Percentiles rank a stretch among this genome's conserved stretches.
Conservation (phyloP, 2,113 vertebrate genomes). For the Sorex araneus region DNA sequence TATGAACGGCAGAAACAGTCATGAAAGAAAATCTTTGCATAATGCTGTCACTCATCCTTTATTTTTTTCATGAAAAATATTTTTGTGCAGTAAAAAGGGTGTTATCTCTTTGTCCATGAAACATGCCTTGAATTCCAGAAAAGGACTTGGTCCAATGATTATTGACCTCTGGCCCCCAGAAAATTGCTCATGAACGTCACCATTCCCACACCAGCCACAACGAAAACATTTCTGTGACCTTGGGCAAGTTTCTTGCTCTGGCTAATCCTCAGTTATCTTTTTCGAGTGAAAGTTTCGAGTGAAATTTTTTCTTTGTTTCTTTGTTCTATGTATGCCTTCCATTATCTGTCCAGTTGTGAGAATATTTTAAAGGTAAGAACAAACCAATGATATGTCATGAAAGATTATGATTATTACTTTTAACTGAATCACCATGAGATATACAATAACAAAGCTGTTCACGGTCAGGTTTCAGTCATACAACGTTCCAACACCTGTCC, state of each 20-base stretch:
- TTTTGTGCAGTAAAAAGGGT: neutral
- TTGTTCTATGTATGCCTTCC: neutral
- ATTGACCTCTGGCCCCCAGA: neutral
- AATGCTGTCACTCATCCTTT: neutral
- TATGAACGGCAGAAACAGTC: neutral
- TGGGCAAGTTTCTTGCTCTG: neutral
- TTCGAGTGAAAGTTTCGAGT: neutral
- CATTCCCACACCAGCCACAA: neutral
- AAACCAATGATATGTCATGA: neutral
- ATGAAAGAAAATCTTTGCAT: conserved; percentile 6
- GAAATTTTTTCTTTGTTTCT: neutral
- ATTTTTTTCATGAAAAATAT: neutral
- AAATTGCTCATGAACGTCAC: neutral
- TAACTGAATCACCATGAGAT: too few species aligned
- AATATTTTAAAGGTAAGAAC: neutral
- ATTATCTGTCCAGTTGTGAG: neutral
- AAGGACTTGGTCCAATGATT: neutral
- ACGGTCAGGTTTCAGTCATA: too few species aligned
- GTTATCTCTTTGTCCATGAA: neutral
- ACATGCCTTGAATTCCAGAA: neutral
- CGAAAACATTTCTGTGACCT: neutral
- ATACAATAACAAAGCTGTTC: too few species aligned
- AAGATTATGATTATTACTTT: too few species aligned
- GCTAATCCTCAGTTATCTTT: neutral
- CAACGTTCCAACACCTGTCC: too few species aligned